phyloP scores from a whole-genome alignment of 2,113 vertebrate genomes.

The Vulpes vulpes region DNA sequence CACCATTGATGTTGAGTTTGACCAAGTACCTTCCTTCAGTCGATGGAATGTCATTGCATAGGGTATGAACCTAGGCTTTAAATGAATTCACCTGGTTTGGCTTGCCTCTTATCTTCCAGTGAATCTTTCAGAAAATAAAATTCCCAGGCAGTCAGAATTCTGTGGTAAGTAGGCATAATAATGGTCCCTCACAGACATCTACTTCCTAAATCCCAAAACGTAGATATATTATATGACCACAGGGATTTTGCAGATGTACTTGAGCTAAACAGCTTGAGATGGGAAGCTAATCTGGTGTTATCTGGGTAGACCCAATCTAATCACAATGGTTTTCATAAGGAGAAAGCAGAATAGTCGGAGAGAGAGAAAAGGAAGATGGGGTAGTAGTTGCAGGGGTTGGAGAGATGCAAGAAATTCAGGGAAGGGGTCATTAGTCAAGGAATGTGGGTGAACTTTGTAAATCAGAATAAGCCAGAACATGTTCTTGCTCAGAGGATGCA shows the following conservation, averaged over 20 bases:
- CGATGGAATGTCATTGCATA: background rate
- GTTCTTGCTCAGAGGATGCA: background rate
- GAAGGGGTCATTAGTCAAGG: accelerated
- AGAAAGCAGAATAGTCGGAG: background rate
- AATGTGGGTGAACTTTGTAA: background rate
- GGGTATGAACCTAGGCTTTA: background rate
- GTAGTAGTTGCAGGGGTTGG: background rate
- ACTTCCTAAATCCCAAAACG: background rate
- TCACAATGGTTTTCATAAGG: background rate
- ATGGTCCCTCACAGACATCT: background rate
- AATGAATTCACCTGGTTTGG: background rate
- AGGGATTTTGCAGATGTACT: background rate
- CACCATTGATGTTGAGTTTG: background rate
- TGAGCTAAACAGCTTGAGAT: background rate
- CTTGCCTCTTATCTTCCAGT: background rate
- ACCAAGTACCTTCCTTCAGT: background rate
- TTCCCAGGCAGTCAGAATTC: background rate
- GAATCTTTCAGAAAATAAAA: background rate
- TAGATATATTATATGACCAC: background rate
- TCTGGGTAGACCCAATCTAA: background rate
- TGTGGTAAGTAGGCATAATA: background rate
- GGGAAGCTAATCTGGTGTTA: background rate
- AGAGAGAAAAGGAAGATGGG: background rate
- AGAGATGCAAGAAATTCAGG: background rate
- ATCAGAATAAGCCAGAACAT: background rate